Conservation (phyloP, 2,888 invertebrate species). For the Atethmia centrago region DNA sequence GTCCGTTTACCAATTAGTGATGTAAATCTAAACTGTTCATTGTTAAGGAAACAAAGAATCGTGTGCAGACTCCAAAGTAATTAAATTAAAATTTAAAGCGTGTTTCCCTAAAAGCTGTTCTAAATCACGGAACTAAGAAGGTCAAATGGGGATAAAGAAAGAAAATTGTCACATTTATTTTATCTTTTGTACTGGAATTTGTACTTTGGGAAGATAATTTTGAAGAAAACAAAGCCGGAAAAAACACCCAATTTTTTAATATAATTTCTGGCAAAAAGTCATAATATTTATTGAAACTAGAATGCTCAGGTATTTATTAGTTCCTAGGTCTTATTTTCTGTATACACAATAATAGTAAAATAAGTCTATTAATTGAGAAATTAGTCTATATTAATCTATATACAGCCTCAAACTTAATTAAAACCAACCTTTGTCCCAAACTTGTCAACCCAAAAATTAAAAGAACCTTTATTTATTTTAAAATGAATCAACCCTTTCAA, state of each 20-base stretch:
- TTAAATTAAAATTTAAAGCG: slow-evolving; percentile 61
- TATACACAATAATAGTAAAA: not conserved
- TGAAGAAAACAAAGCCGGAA: not conserved
- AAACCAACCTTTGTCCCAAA: not conserved
- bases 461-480: not conserved
- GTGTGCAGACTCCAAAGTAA: slow-evolving; percentile 57
- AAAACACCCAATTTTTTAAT: too few species aligned
- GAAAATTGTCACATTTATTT: slow-evolving; percentile 18
- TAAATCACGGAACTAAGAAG: slow-evolving; percentile 52
- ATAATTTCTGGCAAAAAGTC: too few species aligned
- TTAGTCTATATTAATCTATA: too few species aligned
- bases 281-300: not conserved
- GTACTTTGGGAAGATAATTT: not conserved
- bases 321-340: not conserved
- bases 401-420: not conserved
- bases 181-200: slow-evolving; percentile 2
- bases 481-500: slow-evolving; percentile 29
- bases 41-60: slow-evolving; percentile 46
- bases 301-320: not conserved
- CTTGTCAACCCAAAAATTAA: not conserved
- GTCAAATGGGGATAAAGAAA: slow-evolving; percentile 35
- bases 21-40: slow-evolving; percentile 53
- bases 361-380: not conserved
- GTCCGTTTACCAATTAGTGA: slow-evolving; percentile 50
- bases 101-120: slow-evolving; percentile 53